Conservation (phyloP, 2,113 vertebrate genomes). For the Xiphophorus maculatus region DNA sequence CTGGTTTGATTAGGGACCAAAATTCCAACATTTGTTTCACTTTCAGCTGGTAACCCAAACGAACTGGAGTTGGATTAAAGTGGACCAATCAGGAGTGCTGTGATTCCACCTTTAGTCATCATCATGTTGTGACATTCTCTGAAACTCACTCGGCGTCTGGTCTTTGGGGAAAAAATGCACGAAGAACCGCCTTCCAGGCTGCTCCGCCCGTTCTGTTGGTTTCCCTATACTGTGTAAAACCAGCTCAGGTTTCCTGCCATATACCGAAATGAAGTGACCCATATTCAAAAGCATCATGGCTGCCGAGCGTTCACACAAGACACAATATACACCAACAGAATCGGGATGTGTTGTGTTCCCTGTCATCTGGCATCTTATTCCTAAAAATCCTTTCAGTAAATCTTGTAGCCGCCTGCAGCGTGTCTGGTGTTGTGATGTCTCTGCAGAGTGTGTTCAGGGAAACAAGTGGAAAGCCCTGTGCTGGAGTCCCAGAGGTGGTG, state of each 20-base stretch:
- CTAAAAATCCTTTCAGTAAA: not conserved
- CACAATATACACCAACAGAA: not conserved
- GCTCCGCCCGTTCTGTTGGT: slow-evolving; percentile 41
- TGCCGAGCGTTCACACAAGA: not conserved
- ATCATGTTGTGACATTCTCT: not conserved
- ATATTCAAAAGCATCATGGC: not conserved
- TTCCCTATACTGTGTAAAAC: not conserved
- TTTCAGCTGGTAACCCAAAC: too few relatives aligned
- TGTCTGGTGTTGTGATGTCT: slow-evolving; percentile 26
- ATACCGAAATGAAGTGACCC: not conserved
- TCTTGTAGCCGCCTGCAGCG: slow-evolving; percentile 11
- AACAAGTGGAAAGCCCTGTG: slow-evolving; percentile 14
- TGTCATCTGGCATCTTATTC: not conserved
- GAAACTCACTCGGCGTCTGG: not conserved
- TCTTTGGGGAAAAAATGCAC: not conserved
- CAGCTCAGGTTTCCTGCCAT: not conserved
- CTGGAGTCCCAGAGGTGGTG: slow-evolving; percentile 32
- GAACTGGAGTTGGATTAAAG: too few relatives aligned
- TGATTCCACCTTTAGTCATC: too few relatives aligned
- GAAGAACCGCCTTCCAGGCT: not conserved
- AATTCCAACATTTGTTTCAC: too few relatives aligned
- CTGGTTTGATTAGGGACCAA: too few relatives aligned
- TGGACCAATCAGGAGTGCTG: too few relatives aligned
- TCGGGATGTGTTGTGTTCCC: not conserved
- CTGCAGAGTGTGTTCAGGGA: not conserved